These are phyloP conservation scores for Gnatocerus cornutus DNA, from an alignment of 2,888 invertebrate species.

Conservation along the genomic window DNA sequence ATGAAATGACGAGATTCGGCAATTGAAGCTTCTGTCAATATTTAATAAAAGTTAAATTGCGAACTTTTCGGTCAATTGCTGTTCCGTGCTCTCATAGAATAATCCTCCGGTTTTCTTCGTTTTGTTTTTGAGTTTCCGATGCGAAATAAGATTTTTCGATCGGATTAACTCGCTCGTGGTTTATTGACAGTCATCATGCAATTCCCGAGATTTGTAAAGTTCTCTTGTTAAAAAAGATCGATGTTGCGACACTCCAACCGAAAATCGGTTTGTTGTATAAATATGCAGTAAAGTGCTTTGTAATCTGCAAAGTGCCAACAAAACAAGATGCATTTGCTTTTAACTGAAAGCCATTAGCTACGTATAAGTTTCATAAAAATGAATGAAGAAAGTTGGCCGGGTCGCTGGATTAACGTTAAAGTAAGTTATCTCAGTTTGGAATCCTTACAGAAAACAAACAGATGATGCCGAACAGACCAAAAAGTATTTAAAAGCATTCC, in stretches of 20 bases:
- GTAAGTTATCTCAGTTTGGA: slow-evolving; percentile 39
- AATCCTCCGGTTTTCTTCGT: slow-evolving; percentile 15
- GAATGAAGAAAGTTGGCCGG: slow-evolving; percentile 42
- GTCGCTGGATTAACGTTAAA: slow-evolving; percentile 25
- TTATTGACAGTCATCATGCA: slow-evolving; percentile 29
- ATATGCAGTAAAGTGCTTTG: slow-evolving; percentile 6
- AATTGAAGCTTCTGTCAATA: slow-evolving; percentile 35
- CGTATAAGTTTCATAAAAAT: slow-evolving; percentile 49
- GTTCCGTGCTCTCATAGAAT: slow-evolving; percentile 33
- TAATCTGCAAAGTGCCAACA: slow-evolving; percentile 35
- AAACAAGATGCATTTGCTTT: slow-evolving; percentile 35
- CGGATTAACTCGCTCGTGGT: slow-evolving; percentile 48
- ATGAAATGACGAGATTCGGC: slow-evolving; percentile 23
- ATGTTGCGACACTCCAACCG: neutral
- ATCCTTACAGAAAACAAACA: slow-evolving; percentile 53
- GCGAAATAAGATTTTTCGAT: slow-evolving; percentile 50
- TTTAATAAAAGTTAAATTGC: slow-evolving; percentile 43
- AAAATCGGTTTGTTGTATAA: no score
- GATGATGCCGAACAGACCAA: slow-evolving; percentile 60
- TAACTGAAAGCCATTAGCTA: slow-evolving; percentile 47
- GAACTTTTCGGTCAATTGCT: slow-evolving; percentile 40
- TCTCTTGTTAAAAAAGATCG: slow-evolving; percentile 10
- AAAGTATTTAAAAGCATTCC: slow-evolving; percentile 69
- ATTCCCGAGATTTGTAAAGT: slow-evolving; percentile 12
- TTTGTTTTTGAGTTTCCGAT: slow-evolving; percentile 51